Evolutionary conservation across 2,113 vertebrate species (phyloP).

Genomic region (Anser cygnoides): DNA sequence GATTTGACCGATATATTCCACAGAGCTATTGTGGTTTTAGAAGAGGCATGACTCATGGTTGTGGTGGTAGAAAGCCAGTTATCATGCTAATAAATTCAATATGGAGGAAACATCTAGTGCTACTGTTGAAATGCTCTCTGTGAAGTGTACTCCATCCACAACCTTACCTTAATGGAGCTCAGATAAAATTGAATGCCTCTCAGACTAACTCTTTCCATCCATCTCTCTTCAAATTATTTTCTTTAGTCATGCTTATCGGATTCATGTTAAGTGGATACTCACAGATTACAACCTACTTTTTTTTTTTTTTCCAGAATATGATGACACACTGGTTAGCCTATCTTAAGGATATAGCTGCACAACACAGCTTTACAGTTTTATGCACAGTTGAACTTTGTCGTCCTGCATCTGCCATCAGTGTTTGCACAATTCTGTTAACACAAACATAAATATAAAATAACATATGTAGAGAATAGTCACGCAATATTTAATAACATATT

Average conservation of each 20-base stretch:
- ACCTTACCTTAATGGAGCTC: slow-evolving; percentile 37
- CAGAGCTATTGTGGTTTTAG: background rate
- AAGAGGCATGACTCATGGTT: background rate
- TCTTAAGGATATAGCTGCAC: background rate
- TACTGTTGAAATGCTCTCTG: background rate
- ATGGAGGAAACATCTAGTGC: background rate
- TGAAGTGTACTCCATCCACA: slow-evolving; percentile 3
- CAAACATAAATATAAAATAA: background rate
- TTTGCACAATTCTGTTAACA: background rate
- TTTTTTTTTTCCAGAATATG: background rate
- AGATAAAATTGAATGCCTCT: slow-evolving; percentile 24
- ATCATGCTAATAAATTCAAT: background rate
- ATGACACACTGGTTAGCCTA: background rate
- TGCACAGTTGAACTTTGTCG: background rate
- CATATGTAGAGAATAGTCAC: background rate
- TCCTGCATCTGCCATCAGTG: background rate
- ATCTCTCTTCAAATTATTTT: background rate
- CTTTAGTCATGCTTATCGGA: background rate
- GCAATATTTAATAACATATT: background rate
- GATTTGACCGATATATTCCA: background rate
- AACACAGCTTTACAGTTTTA: background rate
- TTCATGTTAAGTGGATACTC: background rate
- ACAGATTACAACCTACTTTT: background rate
- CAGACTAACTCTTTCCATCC: background rate
- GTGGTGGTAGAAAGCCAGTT: background rate